Conservation (phyloP, 2,888 invertebrate species). For the Lymantria dispar region DNA sequence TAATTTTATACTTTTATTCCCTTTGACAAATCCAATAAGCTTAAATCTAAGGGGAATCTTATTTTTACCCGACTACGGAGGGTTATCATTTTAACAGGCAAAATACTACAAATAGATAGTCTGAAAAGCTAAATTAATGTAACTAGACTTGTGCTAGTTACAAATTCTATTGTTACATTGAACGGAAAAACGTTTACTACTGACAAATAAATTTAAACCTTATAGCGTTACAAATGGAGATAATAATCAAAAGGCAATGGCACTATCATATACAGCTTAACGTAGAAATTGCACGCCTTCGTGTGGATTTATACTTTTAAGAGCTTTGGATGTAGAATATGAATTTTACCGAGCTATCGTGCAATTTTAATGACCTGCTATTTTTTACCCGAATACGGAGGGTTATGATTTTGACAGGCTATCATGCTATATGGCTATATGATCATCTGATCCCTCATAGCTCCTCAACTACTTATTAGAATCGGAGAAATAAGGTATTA, state of each 20-base stretch:
- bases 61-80: no score
- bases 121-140: background rate
- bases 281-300: background rate
- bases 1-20: no score
- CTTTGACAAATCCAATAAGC: background rate
- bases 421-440: no score
- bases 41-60: no score
- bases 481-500: no score
- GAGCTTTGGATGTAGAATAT: background rate
- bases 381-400: no score
- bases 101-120: background rate
- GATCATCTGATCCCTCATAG: no score
- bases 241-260: background rate
- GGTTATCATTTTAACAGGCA: no score
- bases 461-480: no score
- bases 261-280: background rate
- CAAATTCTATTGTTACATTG: background rate
- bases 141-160: background rate
- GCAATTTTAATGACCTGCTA: no score
- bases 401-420: no score
- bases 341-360: background rate
- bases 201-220: background rate
- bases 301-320: slow-evolving; percentile 8
- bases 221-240: background rate
- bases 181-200: background rate